Conservation (phyloP, 1,140 invertebrate genomes). For the Diuraphis noxia region DNA sequence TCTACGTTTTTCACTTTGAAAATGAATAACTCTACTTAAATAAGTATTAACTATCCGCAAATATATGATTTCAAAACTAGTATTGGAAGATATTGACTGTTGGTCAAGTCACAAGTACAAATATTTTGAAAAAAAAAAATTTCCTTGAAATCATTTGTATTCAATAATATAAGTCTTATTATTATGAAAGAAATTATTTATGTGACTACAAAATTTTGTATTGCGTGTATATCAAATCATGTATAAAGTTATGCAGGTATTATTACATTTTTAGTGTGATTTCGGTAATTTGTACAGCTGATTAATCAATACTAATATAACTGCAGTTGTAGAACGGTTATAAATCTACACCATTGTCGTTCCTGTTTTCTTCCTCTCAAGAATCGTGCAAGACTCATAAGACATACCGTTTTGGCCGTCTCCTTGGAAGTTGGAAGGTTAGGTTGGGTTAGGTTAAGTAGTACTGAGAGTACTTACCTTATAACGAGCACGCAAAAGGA, state of each 20-base stretch:
- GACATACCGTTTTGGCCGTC: neutral
- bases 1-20: neutral
- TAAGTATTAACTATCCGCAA: neutral
- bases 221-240: neutral
- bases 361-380: neutral
- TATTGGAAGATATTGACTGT: neutral
- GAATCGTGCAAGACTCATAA: neutral
- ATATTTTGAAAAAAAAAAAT: neutral
- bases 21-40: neutral
- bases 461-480: neutral
- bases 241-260: no score
- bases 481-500: constrained; percentile 1
- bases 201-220: neutral
- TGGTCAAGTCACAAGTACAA: neutral
- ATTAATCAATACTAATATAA: neutral
- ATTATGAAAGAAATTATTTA: neutral
- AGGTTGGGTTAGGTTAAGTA: neutral
- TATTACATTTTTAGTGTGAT: neutral
- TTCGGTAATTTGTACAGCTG: neutral
- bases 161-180: neutral
- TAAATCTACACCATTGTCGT: neutral
- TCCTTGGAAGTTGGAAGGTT: neutral
- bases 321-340: neutral
- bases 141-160: neutral
- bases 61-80: neutral